Percentiles rank a stretch among this genome's conserved stretches.
phyloP scores from a whole-genome alignment of 2,797 vertebrate genomes.

The Tachyglossus aculeatus region DNA sequence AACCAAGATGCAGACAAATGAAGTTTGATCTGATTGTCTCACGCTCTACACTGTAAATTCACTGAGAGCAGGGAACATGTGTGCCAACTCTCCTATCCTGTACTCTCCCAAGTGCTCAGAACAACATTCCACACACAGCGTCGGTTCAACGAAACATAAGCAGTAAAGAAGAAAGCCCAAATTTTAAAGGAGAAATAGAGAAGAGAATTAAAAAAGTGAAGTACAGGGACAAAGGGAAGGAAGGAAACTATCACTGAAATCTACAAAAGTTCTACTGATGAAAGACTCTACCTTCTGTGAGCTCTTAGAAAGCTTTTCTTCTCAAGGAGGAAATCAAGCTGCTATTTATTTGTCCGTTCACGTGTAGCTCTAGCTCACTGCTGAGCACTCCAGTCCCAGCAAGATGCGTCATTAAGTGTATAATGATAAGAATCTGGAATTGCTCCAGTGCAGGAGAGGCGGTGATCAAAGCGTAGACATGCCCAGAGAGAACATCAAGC shows the following conservation, averaged over 20 bases:
- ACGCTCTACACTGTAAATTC: no score
- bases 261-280: background rate
- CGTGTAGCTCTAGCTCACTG: fast-evolving
- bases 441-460: fast-evolving
- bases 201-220: background rate
- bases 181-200: background rate
- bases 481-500: background rate
- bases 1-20: no score
- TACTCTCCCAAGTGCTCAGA: no score
- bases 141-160: no score
- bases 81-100: no score
- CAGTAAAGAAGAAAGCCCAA: no score
- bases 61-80: no score
- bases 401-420: background rate
- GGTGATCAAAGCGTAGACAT: background rate
- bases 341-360: background rate
- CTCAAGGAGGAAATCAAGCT: background rate
- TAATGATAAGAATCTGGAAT: background rate
- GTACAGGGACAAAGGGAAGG: background rate
- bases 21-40: no score
- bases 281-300: background rate
- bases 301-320: background rate
- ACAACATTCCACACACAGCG: no score
- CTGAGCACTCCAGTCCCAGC: background rate
- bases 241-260: background rate